Conservation (phyloP, 2,888 invertebrate genomes). For the Drosophila anomalipes region DNA sequence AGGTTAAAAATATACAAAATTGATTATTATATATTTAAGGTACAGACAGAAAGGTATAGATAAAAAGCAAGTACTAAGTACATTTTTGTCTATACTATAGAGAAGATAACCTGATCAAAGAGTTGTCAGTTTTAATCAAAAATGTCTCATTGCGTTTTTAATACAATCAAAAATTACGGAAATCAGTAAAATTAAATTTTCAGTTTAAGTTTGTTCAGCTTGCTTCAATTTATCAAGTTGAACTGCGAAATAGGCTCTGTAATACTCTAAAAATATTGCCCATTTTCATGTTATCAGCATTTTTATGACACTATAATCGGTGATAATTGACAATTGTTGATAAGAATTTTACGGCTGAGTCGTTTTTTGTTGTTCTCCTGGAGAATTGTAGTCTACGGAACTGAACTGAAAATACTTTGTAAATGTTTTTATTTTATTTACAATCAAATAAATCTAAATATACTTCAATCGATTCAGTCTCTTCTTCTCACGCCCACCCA, state of each 20-base stretch:
- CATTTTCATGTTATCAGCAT: conserved; percentile 26
- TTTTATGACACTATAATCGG: conserved; percentile 27
- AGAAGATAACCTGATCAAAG: not conserved
- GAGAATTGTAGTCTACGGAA: not conserved
- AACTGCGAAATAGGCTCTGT: conserved; percentile 5
- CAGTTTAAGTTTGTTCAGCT: not conserved
- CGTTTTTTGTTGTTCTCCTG: not conserved
- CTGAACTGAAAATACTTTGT: not conserved
- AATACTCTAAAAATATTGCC: conserved; percentile 34
- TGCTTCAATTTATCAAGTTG: not conserved
- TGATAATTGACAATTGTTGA: conserved; percentile 44
- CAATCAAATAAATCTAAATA: not conserved
- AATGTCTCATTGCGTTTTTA: too few relatives aligned
- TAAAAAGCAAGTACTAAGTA: not conserved
- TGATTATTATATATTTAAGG: not conserved
- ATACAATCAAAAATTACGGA: not conserved
- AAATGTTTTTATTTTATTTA: not conserved
- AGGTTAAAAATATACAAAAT: not conserved
- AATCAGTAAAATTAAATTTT: not conserved
- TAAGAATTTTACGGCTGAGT: conserved; percentile 20
- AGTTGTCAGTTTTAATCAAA: not conserved
- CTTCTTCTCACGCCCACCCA: conserved; percentile 12
- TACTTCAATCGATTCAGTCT: not conserved
- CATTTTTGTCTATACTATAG: not conserved
- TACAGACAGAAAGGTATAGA: not conserved